Percentiles rank a stretch among this genome's conserved stretches.
These are phyloP conservation scores for Rattus rattus DNA, from an alignment of 2,113 vertebrate species.

Conservation along the genomic window DNA sequence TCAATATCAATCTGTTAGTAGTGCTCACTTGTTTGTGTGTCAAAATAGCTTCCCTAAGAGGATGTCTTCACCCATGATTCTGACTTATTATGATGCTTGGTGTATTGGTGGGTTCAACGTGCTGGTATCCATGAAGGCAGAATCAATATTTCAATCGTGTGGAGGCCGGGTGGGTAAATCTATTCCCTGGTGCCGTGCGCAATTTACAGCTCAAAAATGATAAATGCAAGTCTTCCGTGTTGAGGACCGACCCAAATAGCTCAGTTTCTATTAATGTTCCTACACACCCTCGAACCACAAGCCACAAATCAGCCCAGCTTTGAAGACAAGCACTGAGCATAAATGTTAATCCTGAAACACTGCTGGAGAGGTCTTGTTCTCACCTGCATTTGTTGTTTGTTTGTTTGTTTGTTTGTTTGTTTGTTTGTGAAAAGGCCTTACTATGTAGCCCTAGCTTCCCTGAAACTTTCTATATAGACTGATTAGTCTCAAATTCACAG, in stretches of 20 bases:
- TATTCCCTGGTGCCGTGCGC: accelerated
- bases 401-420: not conserved
- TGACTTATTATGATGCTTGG: not conserved
- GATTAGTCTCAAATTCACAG: not conserved
- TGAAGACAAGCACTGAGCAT: not conserved
- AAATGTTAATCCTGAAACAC: accelerated
- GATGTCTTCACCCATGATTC: accelerated
- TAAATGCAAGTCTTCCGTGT: not conserved
- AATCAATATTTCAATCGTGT: accelerated
- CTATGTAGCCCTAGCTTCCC: not conserved
- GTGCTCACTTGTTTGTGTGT: not conserved
- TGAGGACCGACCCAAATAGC: not conserved
- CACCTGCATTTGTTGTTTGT: not conserved
- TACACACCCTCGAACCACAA: not conserved
- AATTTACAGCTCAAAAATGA: not conserved
- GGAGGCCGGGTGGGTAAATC: not conserved
- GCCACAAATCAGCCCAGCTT: not conserved
- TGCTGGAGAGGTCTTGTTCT: accelerated
- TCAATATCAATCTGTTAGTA: not conserved
- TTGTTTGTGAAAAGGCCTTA: not conserved
- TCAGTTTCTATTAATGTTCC: not conserved
- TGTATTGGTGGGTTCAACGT: not conserved
- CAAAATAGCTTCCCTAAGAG: not conserved
- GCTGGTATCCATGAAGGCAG: not conserved
- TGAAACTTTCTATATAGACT: not conserved